Evolutionary conservation across 2,113 vertebrate genomes (phyloP).

Genomic region (Pteropus alecto): DNA sequence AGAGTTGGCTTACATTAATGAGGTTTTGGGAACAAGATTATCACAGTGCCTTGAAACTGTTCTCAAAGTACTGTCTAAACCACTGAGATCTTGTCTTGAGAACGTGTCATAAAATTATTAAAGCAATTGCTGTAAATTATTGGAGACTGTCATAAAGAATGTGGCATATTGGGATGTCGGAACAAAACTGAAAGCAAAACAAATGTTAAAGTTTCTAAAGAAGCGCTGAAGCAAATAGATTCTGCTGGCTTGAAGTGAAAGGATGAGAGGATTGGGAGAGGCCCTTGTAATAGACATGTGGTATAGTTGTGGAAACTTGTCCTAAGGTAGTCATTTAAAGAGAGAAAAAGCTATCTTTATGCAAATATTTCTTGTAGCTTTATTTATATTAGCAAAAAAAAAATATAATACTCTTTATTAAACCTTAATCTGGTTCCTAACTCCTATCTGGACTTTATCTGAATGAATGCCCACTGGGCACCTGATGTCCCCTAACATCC

Average conservation of each 20-base stretch:
- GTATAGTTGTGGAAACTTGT: neutral
- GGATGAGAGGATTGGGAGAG: neutral
- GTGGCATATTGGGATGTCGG: neutral
- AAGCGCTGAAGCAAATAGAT: neutral
- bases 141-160: neutral
- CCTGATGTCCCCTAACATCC: neutral
- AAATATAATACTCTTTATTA: neutral
- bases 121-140: constrained; percentile 29
- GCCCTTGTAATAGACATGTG: neutral
- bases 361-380: neutral
- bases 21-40: constrained; percentile 37
- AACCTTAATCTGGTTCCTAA: neutral
- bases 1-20: neutral
- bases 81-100: neutral
- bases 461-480: neutral
- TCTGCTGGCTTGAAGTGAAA: neutral
- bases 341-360: neutral
- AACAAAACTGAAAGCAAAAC: constrained; percentile 18
- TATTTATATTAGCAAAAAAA: neutral
- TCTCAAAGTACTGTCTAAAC: neutral
- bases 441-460: neutral
- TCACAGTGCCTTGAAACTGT: constrained; percentile 7
- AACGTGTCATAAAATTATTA: constrained; percentile 18
- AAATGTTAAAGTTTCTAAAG: neutral
- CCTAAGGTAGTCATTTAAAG: neutral